These are phyloP conservation scores for Megalops atlanticus DNA, from an alignment of 2,113 vertebrate species.

Conservation along the genomic window DNA sequence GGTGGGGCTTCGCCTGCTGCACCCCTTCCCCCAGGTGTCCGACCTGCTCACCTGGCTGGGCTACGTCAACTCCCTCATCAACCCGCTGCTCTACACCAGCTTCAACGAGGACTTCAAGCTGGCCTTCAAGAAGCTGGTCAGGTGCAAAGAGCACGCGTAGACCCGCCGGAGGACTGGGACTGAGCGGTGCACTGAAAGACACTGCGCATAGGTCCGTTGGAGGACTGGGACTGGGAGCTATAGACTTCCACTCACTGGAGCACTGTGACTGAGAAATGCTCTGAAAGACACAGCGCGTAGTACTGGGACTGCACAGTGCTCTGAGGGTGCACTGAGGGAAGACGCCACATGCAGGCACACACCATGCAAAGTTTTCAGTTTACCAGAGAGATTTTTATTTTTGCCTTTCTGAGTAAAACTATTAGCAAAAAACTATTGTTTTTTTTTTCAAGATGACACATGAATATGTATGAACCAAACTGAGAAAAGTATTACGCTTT, in stretches of 20 bases:
- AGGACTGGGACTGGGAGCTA: neutral
- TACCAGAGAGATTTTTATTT: neutral
- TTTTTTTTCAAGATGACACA: neutral
- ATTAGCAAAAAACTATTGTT: neutral
- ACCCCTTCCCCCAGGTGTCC: constrained; percentile 72
- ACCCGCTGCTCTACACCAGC: constrained; percentile 88
- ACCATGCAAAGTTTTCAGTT: neutral
- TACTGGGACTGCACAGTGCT: too few relatives aligned
- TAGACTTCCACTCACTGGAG: too few relatives aligned
- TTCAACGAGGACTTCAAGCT: constrained; percentile 91
- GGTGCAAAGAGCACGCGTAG: constrained; percentile 73
- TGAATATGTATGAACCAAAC: neutral
- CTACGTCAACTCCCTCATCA: constrained; percentile 89
- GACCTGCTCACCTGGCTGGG: constrained; percentile 89
- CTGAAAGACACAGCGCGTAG: too few relatives aligned
- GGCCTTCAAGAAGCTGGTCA: constrained; percentile 84
- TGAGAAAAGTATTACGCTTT: neutral
- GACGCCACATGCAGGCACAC: neutral
- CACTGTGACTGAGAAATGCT: too few relatives aligned
- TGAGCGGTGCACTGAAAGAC: too few relatives aligned
- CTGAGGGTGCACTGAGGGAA: too few relatives aligned
- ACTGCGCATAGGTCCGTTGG: neutral
- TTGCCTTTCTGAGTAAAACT: constrained; percentile 10
- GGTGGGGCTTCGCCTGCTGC: constrained; percentile 75
- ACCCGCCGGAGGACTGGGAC: neutral